Conservation (phyloP, 2,797 vertebrate genomes). For the Microtus obscurus region DNA sequence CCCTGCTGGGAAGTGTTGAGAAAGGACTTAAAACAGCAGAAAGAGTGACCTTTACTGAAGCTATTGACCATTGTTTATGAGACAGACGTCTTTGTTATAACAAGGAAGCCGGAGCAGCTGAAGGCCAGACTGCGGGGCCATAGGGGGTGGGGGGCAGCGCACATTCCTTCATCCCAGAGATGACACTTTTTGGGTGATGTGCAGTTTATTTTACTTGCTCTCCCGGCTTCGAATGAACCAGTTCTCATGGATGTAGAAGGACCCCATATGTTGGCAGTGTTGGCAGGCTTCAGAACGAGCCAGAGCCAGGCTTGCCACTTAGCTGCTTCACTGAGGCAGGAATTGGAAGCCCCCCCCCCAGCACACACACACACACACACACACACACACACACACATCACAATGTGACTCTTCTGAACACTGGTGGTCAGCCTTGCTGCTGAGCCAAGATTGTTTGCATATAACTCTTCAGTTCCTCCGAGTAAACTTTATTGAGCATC, state of each 20-base stretch:
- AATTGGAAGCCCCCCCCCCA: not conserved
- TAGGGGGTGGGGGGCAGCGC: not conserved
- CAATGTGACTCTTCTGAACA: not conserved
- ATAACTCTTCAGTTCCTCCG: too few relatives aligned
- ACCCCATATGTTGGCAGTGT: not conserved
- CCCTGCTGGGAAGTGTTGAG: slow-evolving; percentile 64
- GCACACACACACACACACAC: too few relatives aligned
- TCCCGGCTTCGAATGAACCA: not conserved
- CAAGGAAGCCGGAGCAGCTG: slow-evolving; percentile 1
- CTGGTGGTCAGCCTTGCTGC: not conserved
- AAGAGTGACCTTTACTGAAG: slow-evolving; percentile 73
- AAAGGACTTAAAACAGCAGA: slow-evolving; percentile 60
- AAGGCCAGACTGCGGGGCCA: not conserved
- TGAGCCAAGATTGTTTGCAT: not conserved
- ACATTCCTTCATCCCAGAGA: not conserved
- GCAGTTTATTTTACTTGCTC: not conserved
- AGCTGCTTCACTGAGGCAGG: not conserved
- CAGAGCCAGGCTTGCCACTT: not conserved
- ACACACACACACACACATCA: too few relatives aligned
- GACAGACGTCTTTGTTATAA: slow-evolving; percentile 72
- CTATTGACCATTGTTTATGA: slow-evolving; percentile 63
- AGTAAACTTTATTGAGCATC: not conserved
- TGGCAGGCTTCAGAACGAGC: not conserved
- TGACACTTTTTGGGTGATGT: not conserved
- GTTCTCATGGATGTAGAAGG: not conserved